phyloP scores from a whole-genome alignment of 1,140 invertebrate species.

The Brevipalpus yothersi region DNA sequence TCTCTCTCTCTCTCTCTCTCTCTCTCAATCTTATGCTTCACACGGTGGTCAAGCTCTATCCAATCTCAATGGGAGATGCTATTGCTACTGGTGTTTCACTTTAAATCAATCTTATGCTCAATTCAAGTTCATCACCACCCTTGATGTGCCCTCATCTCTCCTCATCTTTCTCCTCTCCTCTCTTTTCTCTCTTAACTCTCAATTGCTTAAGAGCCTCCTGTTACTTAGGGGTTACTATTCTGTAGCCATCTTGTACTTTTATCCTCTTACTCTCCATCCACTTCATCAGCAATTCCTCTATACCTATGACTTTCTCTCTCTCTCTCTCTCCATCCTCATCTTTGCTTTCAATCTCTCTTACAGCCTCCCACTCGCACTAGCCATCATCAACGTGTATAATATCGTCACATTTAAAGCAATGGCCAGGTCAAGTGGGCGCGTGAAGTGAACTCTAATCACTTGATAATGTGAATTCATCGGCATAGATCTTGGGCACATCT shows the following conservation, averaged over 20 bases:
- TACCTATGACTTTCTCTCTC: too few species aligned
- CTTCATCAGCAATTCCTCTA: too few species aligned
- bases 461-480: background rate
- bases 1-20: background rate
- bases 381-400: background rate
- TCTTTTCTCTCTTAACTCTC: background rate
- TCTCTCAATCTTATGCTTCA: too few species aligned
- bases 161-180: slow-evolving; percentile 3
- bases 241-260: too few species aligned
- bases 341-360: background rate
- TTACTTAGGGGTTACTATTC: background rate
- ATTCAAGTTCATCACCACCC: background rate
- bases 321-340: too few species aligned
- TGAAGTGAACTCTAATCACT: background rate
- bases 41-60: background rate
- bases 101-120: background rate
- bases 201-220: background rate
- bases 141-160: background rate
- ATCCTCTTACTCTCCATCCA: too few species aligned
- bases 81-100: background rate
- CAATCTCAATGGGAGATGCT: background rate
- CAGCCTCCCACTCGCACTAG: background rate
- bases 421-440: background rate
- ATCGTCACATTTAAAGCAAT: background rate
- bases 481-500: too few species aligned